phyloP scores from a whole-genome alignment of 2,113 vertebrate genomes.

The Paedocypris sp. region DNA sequence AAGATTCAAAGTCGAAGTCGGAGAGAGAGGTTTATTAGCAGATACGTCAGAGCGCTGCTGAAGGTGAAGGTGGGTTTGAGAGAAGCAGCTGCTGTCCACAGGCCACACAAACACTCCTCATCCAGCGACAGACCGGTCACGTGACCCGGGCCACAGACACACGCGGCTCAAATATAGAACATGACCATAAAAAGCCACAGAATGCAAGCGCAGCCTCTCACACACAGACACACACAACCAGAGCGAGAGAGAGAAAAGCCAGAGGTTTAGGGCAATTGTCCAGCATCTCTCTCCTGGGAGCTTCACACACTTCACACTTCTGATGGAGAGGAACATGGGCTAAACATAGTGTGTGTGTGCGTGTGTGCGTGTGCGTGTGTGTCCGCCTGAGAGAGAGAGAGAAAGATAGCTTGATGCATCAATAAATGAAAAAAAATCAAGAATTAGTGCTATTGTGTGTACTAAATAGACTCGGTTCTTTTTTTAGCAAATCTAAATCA shows the following conservation, averaged over 20 bases:
- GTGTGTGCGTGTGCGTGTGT: slow-evolving; percentile 1
- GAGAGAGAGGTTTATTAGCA: too few relatives aligned
- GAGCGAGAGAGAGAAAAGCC: slow-evolving; percentile 42
- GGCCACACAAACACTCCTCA: slow-evolving; percentile 48
- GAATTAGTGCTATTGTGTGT: background rate
- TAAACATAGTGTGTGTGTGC: slow-evolving; percentile 16
- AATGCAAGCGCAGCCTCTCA: slow-evolving; percentile 57
- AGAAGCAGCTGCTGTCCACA: slow-evolving; percentile 38
- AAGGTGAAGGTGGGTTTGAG: slow-evolving; percentile 2
- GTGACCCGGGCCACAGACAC: slow-evolving; percentile 60
- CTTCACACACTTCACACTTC: background rate
- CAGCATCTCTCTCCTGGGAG: slow-evolving; percentile 9
- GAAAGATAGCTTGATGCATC: background rate
- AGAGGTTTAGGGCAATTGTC: slow-evolving; percentile 37
- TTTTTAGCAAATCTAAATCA: slow-evolving; percentile 21
- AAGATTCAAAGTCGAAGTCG: too few relatives aligned
- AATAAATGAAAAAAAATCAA: background rate
- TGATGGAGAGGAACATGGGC: slow-evolving; percentile 1
- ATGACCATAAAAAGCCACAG: slow-evolving; percentile 99
- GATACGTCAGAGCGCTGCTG: background rate
- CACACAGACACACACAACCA: slow-evolving; percentile 4
- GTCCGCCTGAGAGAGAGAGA: background rate
- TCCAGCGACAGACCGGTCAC: slow-evolving; percentile 51
- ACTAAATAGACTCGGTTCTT: background rate
- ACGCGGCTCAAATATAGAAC: slow-evolving; percentile 93